phyloP scores from a whole-genome alignment of 2,113 vertebrate species.

The Meleagris gallopavo region DNA sequence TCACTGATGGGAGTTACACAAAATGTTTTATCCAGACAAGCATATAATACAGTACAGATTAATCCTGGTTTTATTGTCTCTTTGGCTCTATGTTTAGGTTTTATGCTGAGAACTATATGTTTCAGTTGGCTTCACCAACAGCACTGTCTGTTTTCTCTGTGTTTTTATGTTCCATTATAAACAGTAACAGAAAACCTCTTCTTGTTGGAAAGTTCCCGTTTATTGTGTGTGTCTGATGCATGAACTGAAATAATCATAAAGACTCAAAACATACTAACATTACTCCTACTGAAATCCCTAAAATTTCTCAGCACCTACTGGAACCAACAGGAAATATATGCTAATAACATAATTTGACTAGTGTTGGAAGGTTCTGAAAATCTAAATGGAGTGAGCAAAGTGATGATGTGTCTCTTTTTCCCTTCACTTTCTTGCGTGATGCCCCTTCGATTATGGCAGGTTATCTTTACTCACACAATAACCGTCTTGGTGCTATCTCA shows the following conservation, averaged over 20 bases:
- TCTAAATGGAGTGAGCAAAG: background rate
- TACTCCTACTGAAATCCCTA: background rate
- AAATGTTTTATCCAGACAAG: background rate
- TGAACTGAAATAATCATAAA: background rate
- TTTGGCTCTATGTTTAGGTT: background rate
- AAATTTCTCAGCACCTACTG: background rate
- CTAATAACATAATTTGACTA: background rate
- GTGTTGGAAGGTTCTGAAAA: background rate
- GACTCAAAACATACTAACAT: background rate
- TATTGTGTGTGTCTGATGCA: background rate
- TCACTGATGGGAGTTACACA: background rate
- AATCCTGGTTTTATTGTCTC: background rate
- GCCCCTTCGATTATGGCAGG: background rate
- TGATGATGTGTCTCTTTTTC: rapidly evolving
- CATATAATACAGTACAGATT: background rate
- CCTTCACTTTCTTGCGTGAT: background rate
- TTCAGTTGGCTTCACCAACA: background rate
- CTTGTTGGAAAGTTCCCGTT: background rate
- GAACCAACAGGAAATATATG: background rate
- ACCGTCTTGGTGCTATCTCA: background rate
- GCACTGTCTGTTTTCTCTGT: background rate
- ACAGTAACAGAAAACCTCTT: background rate
- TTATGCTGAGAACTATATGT: background rate
- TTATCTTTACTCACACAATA: background rate
- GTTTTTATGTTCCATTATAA: background rate